Evolutionary conservation across 2,888 invertebrate species (phyloP).

Genomic region (Melanargia galathea): DNA sequence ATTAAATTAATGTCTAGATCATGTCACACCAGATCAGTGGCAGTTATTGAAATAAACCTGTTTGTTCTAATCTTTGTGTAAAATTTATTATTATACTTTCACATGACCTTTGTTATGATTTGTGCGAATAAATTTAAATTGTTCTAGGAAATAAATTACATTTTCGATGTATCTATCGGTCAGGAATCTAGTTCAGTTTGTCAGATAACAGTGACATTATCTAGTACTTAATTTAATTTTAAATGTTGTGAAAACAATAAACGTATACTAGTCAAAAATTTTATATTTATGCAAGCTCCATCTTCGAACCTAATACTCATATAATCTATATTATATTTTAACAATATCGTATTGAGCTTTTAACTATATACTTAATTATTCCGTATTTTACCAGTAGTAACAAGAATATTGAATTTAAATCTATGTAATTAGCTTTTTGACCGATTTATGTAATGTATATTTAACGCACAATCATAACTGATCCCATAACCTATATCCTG

Average conservation of each 20-base stretch:
- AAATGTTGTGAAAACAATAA: slow-evolving; percentile 61
- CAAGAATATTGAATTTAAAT: slow-evolving; percentile 62
- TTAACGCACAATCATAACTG: slow-evolving; percentile 68
- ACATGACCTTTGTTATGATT: slow-evolving; percentile 60
- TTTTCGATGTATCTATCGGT: slow-evolving; percentile 62
- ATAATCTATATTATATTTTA: slow-evolving; percentile 27
- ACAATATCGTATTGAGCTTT: slow-evolving; percentile 45
- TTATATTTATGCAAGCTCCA: slow-evolving; percentile 56
- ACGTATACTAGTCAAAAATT: slow-evolving; percentile 75
- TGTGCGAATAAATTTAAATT: slow-evolving; percentile 58
- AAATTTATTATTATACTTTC: slow-evolving; percentile 66
- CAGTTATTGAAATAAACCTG: slow-evolving; percentile 82
- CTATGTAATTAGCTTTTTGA: slow-evolving; percentile 77
- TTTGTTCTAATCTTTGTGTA: slow-evolving; percentile 77
- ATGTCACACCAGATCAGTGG: slow-evolving; percentile 82
- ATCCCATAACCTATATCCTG: slow-evolving; percentile 44
- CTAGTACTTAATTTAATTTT: slow-evolving; percentile 81
- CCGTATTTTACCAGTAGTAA: slow-evolving; percentile 55
- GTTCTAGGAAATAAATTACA: slow-evolving; percentile 28
- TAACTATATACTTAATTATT: slow-evolving; percentile 44
- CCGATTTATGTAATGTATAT: slow-evolving; percentile 68
- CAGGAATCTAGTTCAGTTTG: slow-evolving; percentile 73
- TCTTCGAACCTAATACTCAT: slow-evolving; percentile 54
- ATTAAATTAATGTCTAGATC: slow-evolving; percentile 83
- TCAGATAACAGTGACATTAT: slow-evolving; percentile 78